Evolutionary conservation across 2,888 invertebrate genomes (phyloP).

Genomic region (Nymphalis polychloros): DNA sequence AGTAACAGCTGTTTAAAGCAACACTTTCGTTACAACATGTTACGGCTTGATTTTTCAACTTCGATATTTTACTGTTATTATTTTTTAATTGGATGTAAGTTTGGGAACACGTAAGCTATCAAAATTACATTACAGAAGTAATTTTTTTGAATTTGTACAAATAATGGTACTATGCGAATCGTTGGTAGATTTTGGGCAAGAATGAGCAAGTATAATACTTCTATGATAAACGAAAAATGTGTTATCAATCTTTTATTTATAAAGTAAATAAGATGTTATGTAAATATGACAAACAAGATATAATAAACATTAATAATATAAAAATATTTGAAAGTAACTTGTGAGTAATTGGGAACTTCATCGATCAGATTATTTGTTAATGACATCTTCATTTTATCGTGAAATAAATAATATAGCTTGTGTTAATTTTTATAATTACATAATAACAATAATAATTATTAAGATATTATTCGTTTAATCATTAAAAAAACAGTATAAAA

Average conservation of each 20-base stretch:
- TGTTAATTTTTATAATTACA: neutral
- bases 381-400: too few relatives aligned
- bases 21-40: slow-evolving; percentile 51
- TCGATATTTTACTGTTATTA: neutral
- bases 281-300: neutral
- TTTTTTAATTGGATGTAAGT: neutral
- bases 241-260: neutral
- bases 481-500: neutral
- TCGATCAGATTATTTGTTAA: neutral
- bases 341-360: too few relatives aligned
- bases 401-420: neutral
- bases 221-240: too few relatives aligned
- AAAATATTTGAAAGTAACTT: too few relatives aligned
- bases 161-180: too few relatives aligned
- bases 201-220: too few relatives aligned
- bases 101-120: neutral
- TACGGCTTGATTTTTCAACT: neutral
- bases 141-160: too few relatives aligned
- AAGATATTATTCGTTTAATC: neutral
- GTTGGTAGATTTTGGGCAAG: too few relatives aligned
- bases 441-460: neutral
- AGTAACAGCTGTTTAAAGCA: slow-evolving; percentile 61
- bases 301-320: too few relatives aligned
- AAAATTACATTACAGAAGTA: neutral
- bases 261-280: neutral